Percentiles rank a stretch among this genome's conserved stretches.
Evolutionary conservation across 2,113 vertebrate species (phyloP).

Genomic region (Dermatemys mawii): DNA sequence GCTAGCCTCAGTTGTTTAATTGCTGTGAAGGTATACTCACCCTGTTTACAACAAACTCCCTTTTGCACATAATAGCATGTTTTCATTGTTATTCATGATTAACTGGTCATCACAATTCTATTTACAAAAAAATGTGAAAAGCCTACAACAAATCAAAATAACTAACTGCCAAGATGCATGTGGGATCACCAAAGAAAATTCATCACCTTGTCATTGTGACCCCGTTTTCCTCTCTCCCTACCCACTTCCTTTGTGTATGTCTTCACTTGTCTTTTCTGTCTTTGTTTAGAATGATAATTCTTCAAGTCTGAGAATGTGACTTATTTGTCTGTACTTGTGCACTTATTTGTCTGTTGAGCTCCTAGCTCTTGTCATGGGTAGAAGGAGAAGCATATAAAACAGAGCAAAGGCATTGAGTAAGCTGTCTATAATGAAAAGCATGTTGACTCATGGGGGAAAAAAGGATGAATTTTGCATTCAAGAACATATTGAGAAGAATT

Average conservation of each 20-base stretch:
- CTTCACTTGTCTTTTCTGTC: not conserved
- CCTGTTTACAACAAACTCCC: not conserved
- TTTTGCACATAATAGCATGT: not conserved
- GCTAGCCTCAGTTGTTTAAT: not conserved
- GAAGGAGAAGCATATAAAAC: not conserved
- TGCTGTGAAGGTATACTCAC: not conserved
- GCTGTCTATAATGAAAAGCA: not conserved
- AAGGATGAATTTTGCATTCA: not conserved
- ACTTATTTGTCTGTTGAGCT: not conserved
- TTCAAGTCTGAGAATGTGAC: not conserved
- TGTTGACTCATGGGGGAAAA: not conserved
- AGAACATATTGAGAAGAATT: not conserved
- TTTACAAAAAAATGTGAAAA: not conserved
- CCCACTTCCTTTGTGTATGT: not conserved
- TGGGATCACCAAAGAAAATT: not conserved
- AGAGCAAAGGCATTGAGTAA: not conserved
- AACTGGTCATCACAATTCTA: not conserved
- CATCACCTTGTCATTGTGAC: not conserved
- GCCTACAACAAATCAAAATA: not conserved
- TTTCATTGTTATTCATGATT: not conserved
- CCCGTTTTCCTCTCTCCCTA: not conserved
- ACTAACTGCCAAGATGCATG: not conserved
- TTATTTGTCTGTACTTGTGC: not conserved
- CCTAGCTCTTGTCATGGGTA: not conserved
- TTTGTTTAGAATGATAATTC: not conserved